Base-by-base conservation (phyloP, 2,797 vertebrate species). In the Myripristis jacobus region DNA sequence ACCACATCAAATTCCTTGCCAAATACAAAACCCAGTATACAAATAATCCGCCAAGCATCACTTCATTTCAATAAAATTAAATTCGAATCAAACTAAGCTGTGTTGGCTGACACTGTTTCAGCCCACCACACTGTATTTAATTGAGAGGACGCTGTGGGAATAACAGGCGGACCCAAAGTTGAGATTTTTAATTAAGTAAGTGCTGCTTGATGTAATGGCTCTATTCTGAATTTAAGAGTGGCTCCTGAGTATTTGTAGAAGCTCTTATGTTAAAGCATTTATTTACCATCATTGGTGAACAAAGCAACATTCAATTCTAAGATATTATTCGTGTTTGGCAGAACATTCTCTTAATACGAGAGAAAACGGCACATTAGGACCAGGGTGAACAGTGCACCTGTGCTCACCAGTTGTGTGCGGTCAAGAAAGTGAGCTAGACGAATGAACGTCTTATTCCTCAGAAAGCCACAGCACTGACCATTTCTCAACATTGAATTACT, bases 361-460 rank as follows among this genome's bases (percentile, higher is more conserved):
- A 70, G 59, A 71, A 13, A 41, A 3, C 13, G 5, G 38, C 13
- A 15, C 31, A n/a, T 9, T 13, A 4, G 25, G 71, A 22, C 72
- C 65, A 29, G 38, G 22, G 12, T 16, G 57, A 16, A 29, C 34
- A 12, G 54, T 47, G 12, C 58, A 29, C 31, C 38, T 66, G 19
- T 21, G 50, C 65, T 70, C 48, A 48, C 22, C 72, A 55, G 47
- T 74, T 73, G 38, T 52, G 55, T 31, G 21, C 48, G 12, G n/a
- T 25, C 22, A 10, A 64, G 38, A 70, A 58, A 13, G 70, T 59
- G 53, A 34, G 58, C 15, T 43, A n/a, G n/a, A n/a, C n/a, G n/a
- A 27, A 69, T 84, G 75, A 80, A 66, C 44, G 4, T 65, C 55
- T 77, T 59, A 36, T 43, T 66, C 54, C 1, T 29, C 50, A 66